A percentile compares a stretch with the other conserved stretches of the same genome.
These are phyloP conservation scores for Actinopyga echinites DNA, from an alignment of 53 echinoderm and acorn worm species.

Conservation along the genomic window DNA sequence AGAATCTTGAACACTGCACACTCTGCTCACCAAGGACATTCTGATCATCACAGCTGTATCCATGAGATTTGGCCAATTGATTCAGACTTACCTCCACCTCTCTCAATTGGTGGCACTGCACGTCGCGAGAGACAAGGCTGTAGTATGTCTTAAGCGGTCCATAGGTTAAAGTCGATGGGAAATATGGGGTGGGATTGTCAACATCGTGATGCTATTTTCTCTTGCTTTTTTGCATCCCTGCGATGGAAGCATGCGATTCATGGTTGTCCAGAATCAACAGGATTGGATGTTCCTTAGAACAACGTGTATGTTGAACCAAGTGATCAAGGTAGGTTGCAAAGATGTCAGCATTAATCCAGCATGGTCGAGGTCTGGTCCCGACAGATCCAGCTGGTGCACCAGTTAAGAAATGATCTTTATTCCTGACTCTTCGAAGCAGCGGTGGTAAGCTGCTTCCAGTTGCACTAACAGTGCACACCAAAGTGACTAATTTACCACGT, in stretches of 20 bases:
- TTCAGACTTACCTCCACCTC: too few species aligned
- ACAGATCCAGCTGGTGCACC: slow-evolving; percentile 47
- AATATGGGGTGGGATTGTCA: not conserved
- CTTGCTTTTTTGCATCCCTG: not conserved
- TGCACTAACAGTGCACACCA: slow-evolving; percentile 18
- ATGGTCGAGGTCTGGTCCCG: slow-evolving; percentile 34
- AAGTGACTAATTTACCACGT: slow-evolving; percentile 47
- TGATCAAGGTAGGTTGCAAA: slow-evolving; percentile 49
- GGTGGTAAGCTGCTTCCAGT: slow-evolving; percentile 45
- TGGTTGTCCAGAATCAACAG: slow-evolving; percentile 1
- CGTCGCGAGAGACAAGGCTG: too few species aligned
- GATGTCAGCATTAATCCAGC: slow-evolving; percentile 55
- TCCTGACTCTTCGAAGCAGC: slow-evolving; percentile 49
- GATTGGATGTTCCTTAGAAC: slow-evolving; percentile 15
- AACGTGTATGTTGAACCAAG: slow-evolving; percentile 35
- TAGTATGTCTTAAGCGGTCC: not conserved
- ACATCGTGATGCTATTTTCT: not conserved
- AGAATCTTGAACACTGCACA: too few species aligned
- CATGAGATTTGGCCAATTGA: too few species aligned
- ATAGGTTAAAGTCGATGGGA: not conserved
- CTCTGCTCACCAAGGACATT: too few species aligned
- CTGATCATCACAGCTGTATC: too few species aligned
- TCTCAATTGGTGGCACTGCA: too few species aligned
- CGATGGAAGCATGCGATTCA: not conserved
- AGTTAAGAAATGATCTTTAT: slow-evolving; percentile 44